Percentiles rank a stretch among this genome's conserved stretches.
phyloP scores from a whole-genome alignment of 30 jellyfish, hydroid and myxozoan genomes.

The Chrysaora quinquecirrha region DNA sequence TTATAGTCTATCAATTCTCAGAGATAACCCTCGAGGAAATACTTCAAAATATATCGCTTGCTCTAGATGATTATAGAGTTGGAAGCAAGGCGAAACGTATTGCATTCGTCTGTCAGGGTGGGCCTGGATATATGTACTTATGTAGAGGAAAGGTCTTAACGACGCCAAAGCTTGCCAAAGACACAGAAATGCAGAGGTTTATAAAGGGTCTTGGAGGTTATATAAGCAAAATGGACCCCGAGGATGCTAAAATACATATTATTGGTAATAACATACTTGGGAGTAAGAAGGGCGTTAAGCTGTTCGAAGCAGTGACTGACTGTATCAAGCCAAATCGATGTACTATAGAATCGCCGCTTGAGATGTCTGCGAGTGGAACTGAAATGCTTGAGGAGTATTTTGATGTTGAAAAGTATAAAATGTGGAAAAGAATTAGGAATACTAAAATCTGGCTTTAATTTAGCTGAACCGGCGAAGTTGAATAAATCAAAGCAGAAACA shows the following conservation, averaged over 20 bases:
- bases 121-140: slow-evolving; percentile 67
- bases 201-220: slow-evolving; percentile 38
- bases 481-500: no score
- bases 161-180: slow-evolving; percentile 36
- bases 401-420: slow-evolving; percentile 38
- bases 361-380: slow-evolving; percentile 31
- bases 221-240: slow-evolving; percentile 70
- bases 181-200: slow-evolving; percentile 32
- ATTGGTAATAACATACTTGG: slow-evolving; percentile 61
- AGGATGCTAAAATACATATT: slow-evolving; percentile 45
- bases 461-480: no score
- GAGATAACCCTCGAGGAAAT: slow-evolving; percentile 26
- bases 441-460: slow-evolving; percentile 21
- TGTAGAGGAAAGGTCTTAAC: slow-evolving; percentile 70
- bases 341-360: slow-evolving; percentile 53
- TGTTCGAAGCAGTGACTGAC: slow-evolving; percentile 29
- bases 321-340: slow-evolving; percentile 52
- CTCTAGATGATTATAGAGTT: slow-evolving; percentile 36
- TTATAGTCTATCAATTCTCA: slow-evolving; percentile 53
- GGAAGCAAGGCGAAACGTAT: slow-evolving; percentile 75
- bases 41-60: slow-evolving; percentile 22
- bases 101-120: slow-evolving; percentile 72
- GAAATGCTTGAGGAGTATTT: slow-evolving; percentile 61
- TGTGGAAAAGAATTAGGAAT: slow-evolving; percentile 62
- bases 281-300: slow-evolving; percentile 38